phyloP scores from a whole-genome alignment of 92 coral and sea anemone genomes.

The Plumapathes pennacea region DNA sequence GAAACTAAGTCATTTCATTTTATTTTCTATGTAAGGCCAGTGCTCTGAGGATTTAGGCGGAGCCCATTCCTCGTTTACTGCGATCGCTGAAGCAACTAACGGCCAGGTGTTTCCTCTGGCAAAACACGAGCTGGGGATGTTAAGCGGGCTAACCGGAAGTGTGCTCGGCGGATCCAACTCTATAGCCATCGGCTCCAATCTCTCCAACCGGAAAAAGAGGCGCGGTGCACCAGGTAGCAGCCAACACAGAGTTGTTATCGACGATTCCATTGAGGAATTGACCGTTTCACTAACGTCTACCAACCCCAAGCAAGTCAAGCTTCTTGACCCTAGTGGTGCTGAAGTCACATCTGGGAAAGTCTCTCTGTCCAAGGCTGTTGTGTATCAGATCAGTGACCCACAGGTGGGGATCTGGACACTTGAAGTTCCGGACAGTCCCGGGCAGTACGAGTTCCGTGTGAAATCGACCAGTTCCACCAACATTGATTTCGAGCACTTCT shows the following conservation, averaged over 20 bases:
- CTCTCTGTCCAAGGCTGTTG: slow-evolving; percentile 46
- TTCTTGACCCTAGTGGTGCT: slow-evolving; percentile 24
- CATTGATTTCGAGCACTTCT: slow-evolving; percentile 75
- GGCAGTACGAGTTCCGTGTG: slow-evolving; percentile 65
- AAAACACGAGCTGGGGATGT: slow-evolving; percentile 54
- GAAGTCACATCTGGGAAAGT: slow-evolving; percentile 54
- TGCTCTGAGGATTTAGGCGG: neutral
- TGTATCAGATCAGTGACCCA: slow-evolving; percentile 67
- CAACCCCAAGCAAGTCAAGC: neutral
- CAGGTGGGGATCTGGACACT: slow-evolving; percentile 78
- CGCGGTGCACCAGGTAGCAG: slow-evolving; percentile 22
- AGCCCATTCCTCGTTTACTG: slow-evolving; percentile 35
- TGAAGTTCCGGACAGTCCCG: slow-evolving; percentile 44
- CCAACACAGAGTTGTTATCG: slow-evolving; percentile 50
- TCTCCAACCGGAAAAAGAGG: slow-evolving; percentile 53
- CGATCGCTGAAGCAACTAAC: slow-evolving; percentile 64
- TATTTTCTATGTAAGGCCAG: neutral
- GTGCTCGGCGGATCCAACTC: slow-evolving; percentile 73
- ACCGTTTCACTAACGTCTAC: no score
- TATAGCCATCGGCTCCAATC: slow-evolving; percentile 56
- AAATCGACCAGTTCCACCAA: slow-evolving; percentile 68
- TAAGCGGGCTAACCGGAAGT: slow-evolving; percentile 62
- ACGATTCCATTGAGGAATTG: slow-evolving; percentile 78
- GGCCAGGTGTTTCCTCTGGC: slow-evolving; percentile 65
- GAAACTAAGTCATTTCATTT: neutral